A percentile compares a stretch with the other conserved stretches of the same genome.
These are phyloP conservation scores for Acrocephalus scirpaceus DNA, from an alignment of 2,797 vertebrate genomes.

Conservation along the genomic window DNA sequence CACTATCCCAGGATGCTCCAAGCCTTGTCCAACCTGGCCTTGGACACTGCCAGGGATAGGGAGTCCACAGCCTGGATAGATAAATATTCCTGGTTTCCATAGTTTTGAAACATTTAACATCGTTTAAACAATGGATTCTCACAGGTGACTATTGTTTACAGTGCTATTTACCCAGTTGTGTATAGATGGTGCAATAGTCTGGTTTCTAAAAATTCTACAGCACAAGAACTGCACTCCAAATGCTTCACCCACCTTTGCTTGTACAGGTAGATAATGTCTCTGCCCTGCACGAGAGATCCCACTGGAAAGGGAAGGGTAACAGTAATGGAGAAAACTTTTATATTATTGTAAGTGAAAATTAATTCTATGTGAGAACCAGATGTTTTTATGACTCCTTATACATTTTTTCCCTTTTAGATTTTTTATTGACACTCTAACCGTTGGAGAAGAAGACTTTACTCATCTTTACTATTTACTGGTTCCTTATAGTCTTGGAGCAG, in stretches of 20 bases:
- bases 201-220: neutral
- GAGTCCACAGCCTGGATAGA: neutral
- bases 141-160: neutral
- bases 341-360: neutral
- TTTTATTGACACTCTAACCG: neutral
- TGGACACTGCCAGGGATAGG: neutral
- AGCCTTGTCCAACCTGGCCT: rapidly evolving
- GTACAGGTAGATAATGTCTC: neutral
- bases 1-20: rapidly evolving
- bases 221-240: neutral
- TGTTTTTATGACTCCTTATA: neutral
- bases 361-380: neutral
- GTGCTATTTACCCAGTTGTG: neutral
- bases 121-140: neutral
- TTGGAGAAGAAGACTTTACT: neutral
- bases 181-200: neutral
- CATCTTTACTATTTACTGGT: neutral
- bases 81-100: neutral
- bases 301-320: neutral
- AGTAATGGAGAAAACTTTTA: neutral
- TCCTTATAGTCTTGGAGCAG: neutral
- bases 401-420: neutral
- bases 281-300: neutral
- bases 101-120: neutral
- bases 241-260: neutral